Evolutionary conservation across 2,797 vertebrate species (phyloP), one percentile per base, ranked within the genome.

Genomic region (Arremon brunneinucha): DNA sequence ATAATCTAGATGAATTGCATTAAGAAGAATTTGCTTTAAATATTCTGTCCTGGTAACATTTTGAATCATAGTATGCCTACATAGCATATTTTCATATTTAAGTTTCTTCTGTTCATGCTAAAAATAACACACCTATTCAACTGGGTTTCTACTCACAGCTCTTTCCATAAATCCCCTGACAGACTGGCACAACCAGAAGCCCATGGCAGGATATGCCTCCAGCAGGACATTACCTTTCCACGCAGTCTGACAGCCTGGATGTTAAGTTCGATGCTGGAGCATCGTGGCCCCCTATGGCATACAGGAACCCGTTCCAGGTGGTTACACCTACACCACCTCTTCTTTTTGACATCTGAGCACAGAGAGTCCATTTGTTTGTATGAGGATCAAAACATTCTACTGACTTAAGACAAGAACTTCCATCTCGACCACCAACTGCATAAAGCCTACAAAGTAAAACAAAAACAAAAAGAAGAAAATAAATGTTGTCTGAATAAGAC

Each of bases 381-480:
- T 99, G 99, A 82, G 99, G 99, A 97, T 99, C 99, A 87, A 99
- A 99, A 97, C 99, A 99, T 97, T 99, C 99, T 74, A 99, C 99
- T 47, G 99, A 99, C 62, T 99, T 99, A 93, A 99, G 98, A 96
- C 99, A 99, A 65, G 99, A 99, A 85, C 99, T 99, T 95, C 99
- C 99, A 90, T 99, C 99, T 68, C 99, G 98, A 93, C 99, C 99
- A 89, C 99, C 99, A 49, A 99, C 99, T 71, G 99, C 99, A 96
- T 99, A 99, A 93, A 99, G 97, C 97, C 99, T 99, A 95, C 28
- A 84, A 95, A 74, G 60, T 15, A 34, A 43, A 80, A 82, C 57
- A 69, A 77, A 49, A 5, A 56, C 44, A 34, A 44, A 5, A 30
- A 34, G 4, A 62, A 44, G 20, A 34, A 53, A 92, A 37, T 39